Evolutionary conservation across 1,140 invertebrate genomes (phyloP), one percentile per base, ranked within the genome.

Genomic region (Plodia interpunctella): DNA sequence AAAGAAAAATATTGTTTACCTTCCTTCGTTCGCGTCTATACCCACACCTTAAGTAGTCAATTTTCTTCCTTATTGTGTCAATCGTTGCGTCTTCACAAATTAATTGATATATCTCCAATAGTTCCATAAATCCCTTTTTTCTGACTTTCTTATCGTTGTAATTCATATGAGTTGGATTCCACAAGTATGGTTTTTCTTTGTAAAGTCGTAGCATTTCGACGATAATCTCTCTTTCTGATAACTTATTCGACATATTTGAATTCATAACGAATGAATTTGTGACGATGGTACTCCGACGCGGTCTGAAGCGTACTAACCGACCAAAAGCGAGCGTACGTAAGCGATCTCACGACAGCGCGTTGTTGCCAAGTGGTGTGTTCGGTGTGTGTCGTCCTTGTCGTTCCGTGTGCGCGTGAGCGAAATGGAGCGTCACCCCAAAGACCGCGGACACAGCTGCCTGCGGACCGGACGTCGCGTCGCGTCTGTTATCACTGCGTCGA

Each of bases 1-100:
- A 25, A 25, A 25, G 21, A 25, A 25, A 25, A 25, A 2, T 3
- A 25, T 25, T 25, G 6, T 6, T 3, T 57, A 66, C 64, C 57
- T 59, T 62, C 59, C 59, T 66, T 17, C 30, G 52, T 32, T 66
- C 60, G 9, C 60, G 35, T 53, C 55, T 59, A 30, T 59, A 66
- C 19, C 55, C 49, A 21, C 18, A 35, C 18, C 60, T 55, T 52
- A 66, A 52, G 25, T 66, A 17, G 25, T 66, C 64, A 44, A 66
- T 55, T 57, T 60, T 66, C 64, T 66, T 66, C 35, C 56, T 59
- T 13, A 66, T 28, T 1, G 28, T 52, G 10, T 35, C 21, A 20
- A 57, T 44, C 0, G 56, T 62, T 6, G 60, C 64, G 44, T 52
- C 5, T 11, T 51, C 28, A 5, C 62, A 5, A 10, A 59, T 38